A percentile compares a stretch with the other conserved stretches of the same genome.
phyloP scores from a whole-genome alignment of 2,888 invertebrate genomes.

The Lithodes maja region DNA sequence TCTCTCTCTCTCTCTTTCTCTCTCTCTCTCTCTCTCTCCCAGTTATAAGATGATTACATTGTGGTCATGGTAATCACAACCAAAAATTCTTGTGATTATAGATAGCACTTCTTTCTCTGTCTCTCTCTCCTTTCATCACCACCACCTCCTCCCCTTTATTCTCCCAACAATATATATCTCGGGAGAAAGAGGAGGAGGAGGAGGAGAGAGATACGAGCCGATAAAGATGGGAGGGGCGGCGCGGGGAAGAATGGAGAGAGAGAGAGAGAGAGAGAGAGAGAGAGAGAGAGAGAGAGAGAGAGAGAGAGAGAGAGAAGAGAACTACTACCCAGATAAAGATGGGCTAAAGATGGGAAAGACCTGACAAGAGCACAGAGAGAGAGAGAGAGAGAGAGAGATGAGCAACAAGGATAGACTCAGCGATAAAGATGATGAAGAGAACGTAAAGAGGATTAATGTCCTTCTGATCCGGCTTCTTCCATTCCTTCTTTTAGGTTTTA shows the following conservation, averaged over 20 bases:
- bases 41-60: neutral
- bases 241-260: neutral
- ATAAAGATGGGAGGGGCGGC: neutral
- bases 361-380: neutral
- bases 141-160: too few relatives aligned
- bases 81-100: too few relatives aligned
- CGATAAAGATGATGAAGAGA: conserved; percentile 1
- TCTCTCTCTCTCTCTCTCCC: neutral
- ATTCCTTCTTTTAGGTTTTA: too few relatives aligned
- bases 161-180: too few relatives aligned
- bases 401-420: neutral
- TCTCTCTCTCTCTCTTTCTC: too few relatives aligned
- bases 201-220: neutral
- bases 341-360: neutral
- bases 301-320: neutral
- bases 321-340: neutral
- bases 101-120: too few relatives aligned
- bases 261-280: neutral
- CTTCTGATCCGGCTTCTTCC: too few relatives aligned
- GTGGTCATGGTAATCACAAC: too few relatives aligned
- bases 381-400: neutral
- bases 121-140: too few relatives aligned
- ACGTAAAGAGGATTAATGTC: neutral
- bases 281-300: neutral
- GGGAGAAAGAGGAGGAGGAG: neutral